A percentile compares a stretch with the other conserved stretches of the same genome.
phyloP scores from a whole-genome alignment of 2,797 vertebrate genomes.

The Zenarchopterus dispar region DNA sequence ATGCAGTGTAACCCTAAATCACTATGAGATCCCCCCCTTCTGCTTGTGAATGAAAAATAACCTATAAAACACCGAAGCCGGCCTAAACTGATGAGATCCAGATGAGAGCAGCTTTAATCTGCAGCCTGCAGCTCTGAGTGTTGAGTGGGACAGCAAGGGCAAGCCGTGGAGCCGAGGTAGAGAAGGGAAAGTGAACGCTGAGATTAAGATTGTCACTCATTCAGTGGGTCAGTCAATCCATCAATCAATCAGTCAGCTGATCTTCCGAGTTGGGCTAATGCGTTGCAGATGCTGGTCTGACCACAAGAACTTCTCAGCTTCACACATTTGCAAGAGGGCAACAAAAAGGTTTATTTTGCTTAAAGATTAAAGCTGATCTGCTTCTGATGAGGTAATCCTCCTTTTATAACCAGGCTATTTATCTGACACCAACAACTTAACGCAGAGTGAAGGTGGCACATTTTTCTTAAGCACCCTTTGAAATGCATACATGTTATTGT shows the following conservation, averaged over 20 bases:
- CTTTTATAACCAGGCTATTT: neutral
- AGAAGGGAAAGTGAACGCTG: constrained; percentile 38
- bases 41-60: constrained; percentile 71
- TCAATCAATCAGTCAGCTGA: constrained; percentile 38
- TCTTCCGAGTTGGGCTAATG: constrained; percentile 23
- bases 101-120: constrained; percentile 74
- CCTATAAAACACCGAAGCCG: constrained; percentile 54
- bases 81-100: constrained; percentile 73
- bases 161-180: constrained; percentile 35
- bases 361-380: constrained; percentile 11
- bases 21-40: constrained; percentile 38
- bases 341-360: constrained; percentile 10
- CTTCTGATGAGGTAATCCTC: neutral
- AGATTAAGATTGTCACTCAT: constrained; percentile 44
- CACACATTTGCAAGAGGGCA: neutral
- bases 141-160: constrained; percentile 53
- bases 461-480: neutral
- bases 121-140: constrained; percentile 41
- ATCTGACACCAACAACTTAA: neutral
- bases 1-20: constrained; percentile 69
- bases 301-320: neutral
- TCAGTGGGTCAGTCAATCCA: constrained; percentile 40
- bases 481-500: neutral
- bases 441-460: neutral
- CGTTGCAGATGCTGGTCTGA: constrained; percentile 42